A percentile compares a stretch with the other conserved stretches of the same genome.
phyloP scores from a whole-genome alignment of 2,113 vertebrate species.

The Peucedramus taeniatus region DNA sequence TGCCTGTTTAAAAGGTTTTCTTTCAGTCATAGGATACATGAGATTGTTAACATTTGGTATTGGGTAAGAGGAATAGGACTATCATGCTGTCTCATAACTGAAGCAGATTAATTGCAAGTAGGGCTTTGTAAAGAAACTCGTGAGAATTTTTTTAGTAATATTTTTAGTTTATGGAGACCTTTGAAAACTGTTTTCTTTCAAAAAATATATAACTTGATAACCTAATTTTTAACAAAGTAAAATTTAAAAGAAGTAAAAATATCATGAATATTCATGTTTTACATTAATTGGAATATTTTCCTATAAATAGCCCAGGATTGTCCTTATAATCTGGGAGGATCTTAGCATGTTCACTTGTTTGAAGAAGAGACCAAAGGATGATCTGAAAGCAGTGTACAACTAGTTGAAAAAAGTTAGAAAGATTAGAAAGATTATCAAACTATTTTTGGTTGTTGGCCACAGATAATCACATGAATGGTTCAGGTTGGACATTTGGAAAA shows the following conservation, averaged over 20 bases:
- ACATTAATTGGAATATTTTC: not conserved
- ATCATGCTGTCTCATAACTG: not conserved
- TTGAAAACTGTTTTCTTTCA: not conserved
- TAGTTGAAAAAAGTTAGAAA: not conserved
- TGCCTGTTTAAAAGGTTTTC: not conserved
- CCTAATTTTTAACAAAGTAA: not conserved
- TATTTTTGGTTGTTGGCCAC: not conserved
- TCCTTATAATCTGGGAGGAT: not conserved
- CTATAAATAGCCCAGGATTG: not conserved
- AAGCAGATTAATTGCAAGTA: not conserved
- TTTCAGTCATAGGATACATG: not conserved
- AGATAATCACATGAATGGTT: not conserved
- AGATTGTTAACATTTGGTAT: not conserved
- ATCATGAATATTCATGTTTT: not conserved
- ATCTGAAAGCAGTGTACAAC: not conserved
- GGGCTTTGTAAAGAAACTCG: not conserved
- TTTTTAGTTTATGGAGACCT: not conserved
- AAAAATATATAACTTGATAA: not conserved
- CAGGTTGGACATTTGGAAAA: not conserved
- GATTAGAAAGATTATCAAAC: not conserved
- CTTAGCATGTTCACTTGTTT: not conserved
- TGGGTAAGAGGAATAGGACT: not conserved
- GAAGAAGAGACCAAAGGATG: not conserved
- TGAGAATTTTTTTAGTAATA: not conserved
- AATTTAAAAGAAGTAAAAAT: not conserved